A percentile compares a stretch with the other conserved stretches of the same genome.
These are phyloP conservation scores for Brachionus angularis DNA, from an alignment of 1,140 invertebrate species.

Conservation along the genomic window DNA sequence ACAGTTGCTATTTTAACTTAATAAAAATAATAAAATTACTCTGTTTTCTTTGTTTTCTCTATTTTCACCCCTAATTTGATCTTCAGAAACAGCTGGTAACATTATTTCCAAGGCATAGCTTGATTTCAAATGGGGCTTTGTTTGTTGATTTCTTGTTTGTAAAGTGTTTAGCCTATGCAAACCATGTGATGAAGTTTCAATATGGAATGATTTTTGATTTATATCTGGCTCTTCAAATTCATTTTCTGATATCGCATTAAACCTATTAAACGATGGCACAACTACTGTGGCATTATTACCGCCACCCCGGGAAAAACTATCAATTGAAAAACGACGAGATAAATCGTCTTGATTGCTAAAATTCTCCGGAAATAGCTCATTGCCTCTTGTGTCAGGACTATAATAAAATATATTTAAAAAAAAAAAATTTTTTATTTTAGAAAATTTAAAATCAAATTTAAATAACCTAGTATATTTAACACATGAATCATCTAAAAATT, in stretches of 20 bases:
- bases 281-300: constrained; percentile 1
- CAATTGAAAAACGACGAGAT: constrained; percentile 37
- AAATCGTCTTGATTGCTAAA: neutral
- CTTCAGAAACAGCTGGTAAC: constrained; percentile 13
- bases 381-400: constrained; percentile 9
- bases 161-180: constrained; percentile 8
- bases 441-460: too few relatives aligned
- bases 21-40: too few relatives aligned
- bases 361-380: neutral
- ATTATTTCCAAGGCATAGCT: constrained; percentile 32
- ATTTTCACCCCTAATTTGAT: constrained; percentile 19
- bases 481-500: constrained; percentile 33
- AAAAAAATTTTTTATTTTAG: too few relatives aligned
- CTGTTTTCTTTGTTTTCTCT: constrained; percentile 36
- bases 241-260: constrained; percentile 42
- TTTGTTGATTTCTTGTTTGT: constrained; percentile 16
- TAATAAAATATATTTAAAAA: too few relatives aligned
- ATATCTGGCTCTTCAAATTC: constrained; percentile 39
- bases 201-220: constrained; percentile 31
- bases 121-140: constrained; percentile 37
- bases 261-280: constrained; percentile 21
- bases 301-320: neutral
- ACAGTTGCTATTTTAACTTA: too few relatives aligned
- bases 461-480: constrained; percentile 26
- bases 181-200: constrained; percentile 1